Conservation (phyloP, 1,140 invertebrate genomes). For the Drosophila leontia region DNA sequence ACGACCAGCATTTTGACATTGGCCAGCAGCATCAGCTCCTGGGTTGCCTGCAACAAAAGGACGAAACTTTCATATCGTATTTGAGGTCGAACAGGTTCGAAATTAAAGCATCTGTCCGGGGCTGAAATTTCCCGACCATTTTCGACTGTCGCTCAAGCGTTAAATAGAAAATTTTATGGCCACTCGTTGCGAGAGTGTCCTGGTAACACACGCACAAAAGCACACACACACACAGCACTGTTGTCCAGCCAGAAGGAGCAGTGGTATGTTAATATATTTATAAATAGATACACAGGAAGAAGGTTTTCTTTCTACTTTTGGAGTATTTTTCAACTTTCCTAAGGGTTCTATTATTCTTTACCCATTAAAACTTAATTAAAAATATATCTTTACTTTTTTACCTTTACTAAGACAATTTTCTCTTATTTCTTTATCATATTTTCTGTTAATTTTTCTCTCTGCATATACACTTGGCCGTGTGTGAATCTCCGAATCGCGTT, state of each 20-base stretch:
- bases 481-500: slow-evolving; percentile 26
- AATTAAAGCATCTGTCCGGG: slow-evolving; percentile 54
- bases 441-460: background rate
- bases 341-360: no score
- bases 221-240: background rate
- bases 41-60: slow-evolving; percentile 44
- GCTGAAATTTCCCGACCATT: slow-evolving; percentile 18
- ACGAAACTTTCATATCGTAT: slow-evolving; percentile 58
- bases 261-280: slow-evolving; percentile 12
- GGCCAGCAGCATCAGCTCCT: slow-evolving; percentile 2
- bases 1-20: slow-evolving; percentile 50
- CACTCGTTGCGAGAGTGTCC: slow-evolving; percentile 40
- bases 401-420: no score
- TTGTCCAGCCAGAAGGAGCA: slow-evolving; percentile 27
- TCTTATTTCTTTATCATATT: background rate
- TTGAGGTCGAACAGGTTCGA: slow-evolving; percentile 70
- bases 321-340: no score
- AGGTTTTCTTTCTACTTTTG: background rate
- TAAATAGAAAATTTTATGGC: slow-evolving; percentile 81
- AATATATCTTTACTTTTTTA: background rate
- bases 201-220: slow-evolving; percentile 53
- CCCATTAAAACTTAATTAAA: background rate
- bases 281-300: background rate
- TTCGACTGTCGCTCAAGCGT: slow-evolving; percentile 65
- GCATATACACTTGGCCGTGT: background rate